Evolutionary conservation across 1,140 invertebrate species (phyloP).

Genomic region (Lasioglossum baleicum): DNA sequence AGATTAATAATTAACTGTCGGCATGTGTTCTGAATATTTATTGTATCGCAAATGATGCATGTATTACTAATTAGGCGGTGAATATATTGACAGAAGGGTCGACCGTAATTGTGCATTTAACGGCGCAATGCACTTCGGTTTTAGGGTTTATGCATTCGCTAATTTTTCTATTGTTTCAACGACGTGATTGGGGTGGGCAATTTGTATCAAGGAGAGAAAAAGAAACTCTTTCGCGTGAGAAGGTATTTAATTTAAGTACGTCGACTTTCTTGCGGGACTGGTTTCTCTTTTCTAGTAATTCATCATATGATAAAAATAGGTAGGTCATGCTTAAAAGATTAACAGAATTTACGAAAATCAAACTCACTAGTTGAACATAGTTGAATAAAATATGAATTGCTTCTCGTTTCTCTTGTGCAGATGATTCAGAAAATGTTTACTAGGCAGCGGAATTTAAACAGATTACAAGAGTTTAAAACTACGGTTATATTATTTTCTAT

Average conservation of each 20-base stretch:
- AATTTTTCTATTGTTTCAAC: background rate
- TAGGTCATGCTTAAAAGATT: too few species aligned
- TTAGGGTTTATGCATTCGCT: background rate
- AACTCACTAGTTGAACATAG: too few species aligned
- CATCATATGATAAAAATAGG: too few species aligned
- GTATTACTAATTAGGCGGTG: background rate
- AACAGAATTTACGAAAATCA: too few species aligned
- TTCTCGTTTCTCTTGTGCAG: too few species aligned
- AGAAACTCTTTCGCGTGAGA: background rate
- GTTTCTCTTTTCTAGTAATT: too few species aligned
- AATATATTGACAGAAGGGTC: background rate
- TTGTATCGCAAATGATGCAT: background rate
- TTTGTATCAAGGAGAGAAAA: background rate
- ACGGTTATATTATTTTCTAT: too few species aligned
- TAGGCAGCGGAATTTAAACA: too few species aligned
- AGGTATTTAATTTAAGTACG: background rate
- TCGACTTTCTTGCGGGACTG: background rate
- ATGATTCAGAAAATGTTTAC: too few species aligned
- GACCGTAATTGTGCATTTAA: slow-evolving; percentile 16
- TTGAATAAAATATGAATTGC: too few species aligned
- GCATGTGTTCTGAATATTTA: slow-evolving; percentile 33
- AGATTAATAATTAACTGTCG: background rate
- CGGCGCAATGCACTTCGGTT: background rate
- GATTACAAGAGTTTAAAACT: too few species aligned
- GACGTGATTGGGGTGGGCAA: background rate